These are phyloP conservation scores for Tetrapedia diversipes DNA, from an alignment of 2,888 invertebrate genomes.

Conservation along the genomic window DNA sequence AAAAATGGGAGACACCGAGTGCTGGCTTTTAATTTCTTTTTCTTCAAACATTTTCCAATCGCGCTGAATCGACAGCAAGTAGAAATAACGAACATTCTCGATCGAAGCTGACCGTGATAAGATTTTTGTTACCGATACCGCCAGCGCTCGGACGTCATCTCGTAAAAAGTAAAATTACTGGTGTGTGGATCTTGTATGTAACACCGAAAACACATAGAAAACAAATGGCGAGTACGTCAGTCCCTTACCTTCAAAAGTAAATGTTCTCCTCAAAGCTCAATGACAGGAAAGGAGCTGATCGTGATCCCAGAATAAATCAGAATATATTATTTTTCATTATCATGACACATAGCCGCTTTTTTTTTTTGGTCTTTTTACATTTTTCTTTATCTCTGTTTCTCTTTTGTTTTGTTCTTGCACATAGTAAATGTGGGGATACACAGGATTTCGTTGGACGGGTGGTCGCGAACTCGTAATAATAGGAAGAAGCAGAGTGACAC, in stretches of 20 bases:
- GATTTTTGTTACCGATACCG: constrained; percentile 30
- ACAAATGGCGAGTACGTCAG: constrained; percentile 83
- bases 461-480: constrained; percentile 54
- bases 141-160: constrained; percentile 79
- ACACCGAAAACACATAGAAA: constrained; percentile 83
- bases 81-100: not conserved
- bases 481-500: constrained; percentile 42
- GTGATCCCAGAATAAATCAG: constrained; percentile 84
- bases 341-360: constrained; percentile 74
- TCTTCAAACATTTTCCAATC: no score
- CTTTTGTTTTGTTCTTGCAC: constrained; percentile 68
- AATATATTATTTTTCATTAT: constrained; percentile 83
- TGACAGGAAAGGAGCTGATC: constrained; percentile 83
- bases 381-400: constrained; percentile 43
- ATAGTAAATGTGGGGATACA: constrained; percentile 54
- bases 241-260: constrained; percentile 84
- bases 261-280: constrained; percentile 83
- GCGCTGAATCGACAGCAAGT: no score
- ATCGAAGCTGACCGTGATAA: no score
- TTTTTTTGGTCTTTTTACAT: constrained; percentile 68
- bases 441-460: constrained; percentile 47
- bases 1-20: constrained; percentile 79
- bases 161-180: constrained; percentile 77
- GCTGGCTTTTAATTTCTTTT: constrained; percentile 69
- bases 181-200: constrained; percentile 81